Evolutionary conservation across 2,113 vertebrate species (phyloP), one percentile per base, ranked within the genome.

Genomic region (Dicaeum eximium): DNA sequence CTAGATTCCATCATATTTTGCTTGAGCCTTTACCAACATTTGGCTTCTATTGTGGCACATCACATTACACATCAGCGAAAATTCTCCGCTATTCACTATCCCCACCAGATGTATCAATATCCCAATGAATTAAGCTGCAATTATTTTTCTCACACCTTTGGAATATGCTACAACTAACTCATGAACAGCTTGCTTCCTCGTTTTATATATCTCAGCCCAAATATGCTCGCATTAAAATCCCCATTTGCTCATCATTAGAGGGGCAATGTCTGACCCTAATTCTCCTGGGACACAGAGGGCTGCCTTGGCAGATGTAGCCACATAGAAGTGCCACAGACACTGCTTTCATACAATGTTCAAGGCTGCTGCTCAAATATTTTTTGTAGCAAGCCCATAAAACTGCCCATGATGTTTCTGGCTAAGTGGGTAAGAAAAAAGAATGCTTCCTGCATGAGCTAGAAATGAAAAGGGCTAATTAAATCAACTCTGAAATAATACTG

Each of bases 401-500:
- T 24, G 12, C 56, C 31, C 57, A 45, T 37, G 54, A 65, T 90
- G 31, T 86, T 92, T 70, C 89, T 80, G 30, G 62, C 45, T 94
- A 91, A 93, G 40, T 14, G 18, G 8, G 8, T 61, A 80, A 88
- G 79, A 62, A 94, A 92, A 90, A 92, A 65, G 20, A 54, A 60
- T 45, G 27, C 54, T 94, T 93, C 82, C 82, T 94, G 50, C 58
- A 73, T 64, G 58, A 94, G 54, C 58, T 90, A 79, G 58, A 95
- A 90, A 77, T 50, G 51, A 86, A 45, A 97, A 88, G 37, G 31
- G 30, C 57, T 90, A 83, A 96, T 94, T 83, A 88, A 93, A 93
- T 83, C 74, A 82, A 54, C 48, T 40, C 40, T 67, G 54, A 69
- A 90, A 75, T 69, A 1, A 44, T 53, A 67, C 37, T 47, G 50